Evolutionary conservation across 2,888 invertebrate species (phyloP).

Genomic region (Philopedon plagiatum): DNA sequence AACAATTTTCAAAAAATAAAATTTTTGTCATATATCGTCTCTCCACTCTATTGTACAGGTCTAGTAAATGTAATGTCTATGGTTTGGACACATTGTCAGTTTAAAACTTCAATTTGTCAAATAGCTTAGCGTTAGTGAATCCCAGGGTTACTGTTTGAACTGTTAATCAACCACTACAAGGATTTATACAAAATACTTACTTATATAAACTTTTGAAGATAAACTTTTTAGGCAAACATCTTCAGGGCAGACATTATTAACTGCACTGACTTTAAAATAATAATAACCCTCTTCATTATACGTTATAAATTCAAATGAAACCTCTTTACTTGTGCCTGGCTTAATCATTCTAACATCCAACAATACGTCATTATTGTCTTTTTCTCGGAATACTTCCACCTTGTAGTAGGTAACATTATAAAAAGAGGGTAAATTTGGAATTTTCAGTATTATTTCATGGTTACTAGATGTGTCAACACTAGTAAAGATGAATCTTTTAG

Average conservation of each 20-base stretch:
- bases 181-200: slow-evolving; percentile 49
- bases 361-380: slow-evolving; percentile 47
- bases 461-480: slow-evolving; percentile 56
- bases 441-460: slow-evolving; percentile 52
- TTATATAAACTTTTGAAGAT: slow-evolving; percentile 55
- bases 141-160: too few species aligned
- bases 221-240: slow-evolving; percentile 54
- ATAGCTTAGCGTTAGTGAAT: too few species aligned
- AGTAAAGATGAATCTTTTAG: slow-evolving; percentile 52
- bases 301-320: slow-evolving; percentile 53
- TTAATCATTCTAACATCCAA: slow-evolving; percentile 53
- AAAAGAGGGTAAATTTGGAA: slow-evolving; percentile 52
- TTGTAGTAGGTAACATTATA: slow-evolving; percentile 55
- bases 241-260: slow-evolving; percentile 53
- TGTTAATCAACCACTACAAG: not conserved
- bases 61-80: too few species aligned
- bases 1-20: too few species aligned
- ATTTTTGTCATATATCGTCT: too few species aligned
- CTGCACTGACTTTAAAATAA: slow-evolving; percentile 55
- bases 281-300: slow-evolving; percentile 58
- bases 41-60: too few species aligned
- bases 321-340: slow-evolving; percentile 21
- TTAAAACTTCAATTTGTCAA: too few species aligned
- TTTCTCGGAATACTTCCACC: slow-evolving; percentile 56
- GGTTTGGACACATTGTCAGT: too few species aligned